Conservation (phyloP, 1,140 invertebrate species). For the Heliconius himera region DNA sequence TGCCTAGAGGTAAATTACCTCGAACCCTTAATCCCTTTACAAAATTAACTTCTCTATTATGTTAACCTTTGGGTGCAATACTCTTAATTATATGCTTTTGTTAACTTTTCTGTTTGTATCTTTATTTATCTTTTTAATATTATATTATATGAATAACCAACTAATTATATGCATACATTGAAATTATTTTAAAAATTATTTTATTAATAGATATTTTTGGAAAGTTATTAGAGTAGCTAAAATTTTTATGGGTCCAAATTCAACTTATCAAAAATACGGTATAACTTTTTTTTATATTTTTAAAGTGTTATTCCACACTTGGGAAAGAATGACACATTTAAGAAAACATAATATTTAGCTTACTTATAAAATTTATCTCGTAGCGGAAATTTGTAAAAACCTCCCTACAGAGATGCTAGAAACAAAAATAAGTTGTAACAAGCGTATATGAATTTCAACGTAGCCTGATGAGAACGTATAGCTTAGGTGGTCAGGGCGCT, state of each 20-base stretch:
- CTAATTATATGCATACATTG: not conserved
- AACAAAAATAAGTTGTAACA: no score
- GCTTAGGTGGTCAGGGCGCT: no score
- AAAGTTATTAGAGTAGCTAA: not conserved
- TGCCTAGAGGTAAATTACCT: not conserved
- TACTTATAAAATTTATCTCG: no score
- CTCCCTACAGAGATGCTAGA: no score
- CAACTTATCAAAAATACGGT: no score
- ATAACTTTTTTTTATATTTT: no score
- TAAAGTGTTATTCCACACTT: no score
- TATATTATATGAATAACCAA: not conserved
- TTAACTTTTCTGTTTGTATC: not conserved
- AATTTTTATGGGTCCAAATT: not conserved
- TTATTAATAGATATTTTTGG: not conserved
- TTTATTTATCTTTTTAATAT: not conserved
- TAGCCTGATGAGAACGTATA: no score
- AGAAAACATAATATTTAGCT: no score
- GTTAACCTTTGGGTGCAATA: not conserved
- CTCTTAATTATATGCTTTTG: not conserved
- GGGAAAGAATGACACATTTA: no score
- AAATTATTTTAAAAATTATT: not conserved
- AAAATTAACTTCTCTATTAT: conserved; percentile 13
- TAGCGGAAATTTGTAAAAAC: no score
- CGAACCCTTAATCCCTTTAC: not conserved
- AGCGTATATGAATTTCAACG: no score